Conservation (phyloP, 2,113 vertebrate genomes). For the Mixornis gularis region DNA sequence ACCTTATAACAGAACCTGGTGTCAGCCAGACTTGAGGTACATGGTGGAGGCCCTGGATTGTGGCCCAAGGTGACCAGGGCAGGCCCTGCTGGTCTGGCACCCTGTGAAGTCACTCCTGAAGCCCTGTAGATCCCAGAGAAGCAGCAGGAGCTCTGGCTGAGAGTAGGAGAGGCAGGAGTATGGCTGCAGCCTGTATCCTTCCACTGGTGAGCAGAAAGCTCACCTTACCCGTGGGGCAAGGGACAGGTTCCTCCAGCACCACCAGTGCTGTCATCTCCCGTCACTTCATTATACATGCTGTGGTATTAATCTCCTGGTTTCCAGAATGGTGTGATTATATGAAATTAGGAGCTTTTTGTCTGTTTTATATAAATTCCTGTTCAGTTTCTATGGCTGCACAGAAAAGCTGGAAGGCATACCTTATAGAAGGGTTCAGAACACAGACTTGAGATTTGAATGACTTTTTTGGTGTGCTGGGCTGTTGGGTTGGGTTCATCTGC, state of each 20-base stretch:
- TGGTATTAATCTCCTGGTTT: background rate
- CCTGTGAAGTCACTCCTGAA: background rate
- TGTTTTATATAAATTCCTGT: background rate
- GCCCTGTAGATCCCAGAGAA: background rate
- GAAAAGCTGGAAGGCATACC: background rate
- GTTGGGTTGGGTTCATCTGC: background rate
- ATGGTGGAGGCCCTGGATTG: rapidly evolving
- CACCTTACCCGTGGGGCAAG: background rate
- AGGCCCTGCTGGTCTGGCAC: background rate
- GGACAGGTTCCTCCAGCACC: constrained; percentile 9
- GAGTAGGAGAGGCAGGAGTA: rapidly evolving
- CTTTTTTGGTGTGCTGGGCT: background rate
- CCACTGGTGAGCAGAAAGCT: background rate
- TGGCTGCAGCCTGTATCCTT: background rate
- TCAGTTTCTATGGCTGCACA: background rate
- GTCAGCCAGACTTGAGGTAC: background rate
- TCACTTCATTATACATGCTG: background rate
- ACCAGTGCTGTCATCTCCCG: background rate
- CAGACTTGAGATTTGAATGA: background rate
- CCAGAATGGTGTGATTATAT: background rate
- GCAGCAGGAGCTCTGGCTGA: background rate
- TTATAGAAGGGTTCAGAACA: background rate
- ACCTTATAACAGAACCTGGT: background rate
- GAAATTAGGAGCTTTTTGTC: background rate
- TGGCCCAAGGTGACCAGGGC: background rate